A percentile compares a stretch with the other conserved stretches of the same genome.
Conservation (phyloP, 2,797 vertebrate genomes). For the Diplodus sargus region DNA sequence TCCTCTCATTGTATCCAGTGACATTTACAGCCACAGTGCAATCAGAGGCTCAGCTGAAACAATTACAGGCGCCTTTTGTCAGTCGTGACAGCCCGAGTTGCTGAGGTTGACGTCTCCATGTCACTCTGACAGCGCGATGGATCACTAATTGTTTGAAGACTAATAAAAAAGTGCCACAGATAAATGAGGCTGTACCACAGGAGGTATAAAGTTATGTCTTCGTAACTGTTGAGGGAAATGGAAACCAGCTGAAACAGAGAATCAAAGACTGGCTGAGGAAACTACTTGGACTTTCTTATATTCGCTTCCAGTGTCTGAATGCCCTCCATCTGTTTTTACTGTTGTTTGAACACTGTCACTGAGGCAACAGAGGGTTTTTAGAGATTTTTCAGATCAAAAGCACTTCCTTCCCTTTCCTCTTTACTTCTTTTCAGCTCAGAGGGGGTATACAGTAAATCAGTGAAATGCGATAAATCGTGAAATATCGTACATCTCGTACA, state of each 20-base stretch:
- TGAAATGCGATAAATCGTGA: not conserved
- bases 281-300: not conserved
- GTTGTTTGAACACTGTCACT: conserved; percentile 10
- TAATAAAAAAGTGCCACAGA: conserved; percentile 2
- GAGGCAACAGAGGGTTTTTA: conserved; percentile 2
- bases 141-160: conserved; percentile 41
- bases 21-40: conserved; percentile 63
- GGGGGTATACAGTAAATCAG: conserved; percentile 5
- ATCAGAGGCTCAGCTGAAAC: conserved; percentile 25
- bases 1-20: conserved; percentile 36
- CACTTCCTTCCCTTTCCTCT: conserved; percentile 8
- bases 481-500: not conserved
- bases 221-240: conserved; percentile 7
- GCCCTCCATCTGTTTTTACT: conserved; percentile 63
- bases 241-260: conserved; percentile 23
- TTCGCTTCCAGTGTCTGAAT: conserved; percentile 3
- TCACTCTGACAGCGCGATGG: conserved; percentile 1
- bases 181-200: conserved; percentile 16
- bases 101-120: conserved; percentile 10
- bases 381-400: conserved; percentile 14
- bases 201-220: conserved; percentile 1
- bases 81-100: conserved; percentile 10
- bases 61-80: conserved; percentile 40
- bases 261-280: conserved; percentile 3
- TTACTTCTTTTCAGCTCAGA: conserved; percentile 15